Percentiles rank a stretch among this genome's conserved stretches.
Evolutionary conservation across 2,888 invertebrate species (phyloP).

Genomic region (Lobophora halterata): DNA sequence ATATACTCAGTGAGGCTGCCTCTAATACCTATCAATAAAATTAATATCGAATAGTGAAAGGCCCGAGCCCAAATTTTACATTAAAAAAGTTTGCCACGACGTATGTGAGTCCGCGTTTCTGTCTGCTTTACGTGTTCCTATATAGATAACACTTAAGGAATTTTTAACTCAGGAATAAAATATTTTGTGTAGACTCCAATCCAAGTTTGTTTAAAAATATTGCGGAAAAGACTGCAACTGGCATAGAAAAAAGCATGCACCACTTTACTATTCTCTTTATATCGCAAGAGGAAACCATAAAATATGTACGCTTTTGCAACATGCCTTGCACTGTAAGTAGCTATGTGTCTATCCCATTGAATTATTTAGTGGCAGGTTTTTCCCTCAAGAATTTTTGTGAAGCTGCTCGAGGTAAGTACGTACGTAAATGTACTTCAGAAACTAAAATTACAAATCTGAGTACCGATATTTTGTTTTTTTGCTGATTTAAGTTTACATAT

Average conservation of each 20-base stretch:
- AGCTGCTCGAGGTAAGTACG: no score
- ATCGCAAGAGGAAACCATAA: conserved; percentile 18
- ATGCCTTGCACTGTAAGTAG: conserved; percentile 21
- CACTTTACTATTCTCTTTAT: conserved; percentile 29
- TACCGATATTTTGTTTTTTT: no score
- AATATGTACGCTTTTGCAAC: conserved; percentile 25
- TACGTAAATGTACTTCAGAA: no score
- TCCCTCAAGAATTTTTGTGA: conserved; percentile 12
- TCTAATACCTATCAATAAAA: conserved; percentile 50
- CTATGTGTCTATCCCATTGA: conserved; percentile 22
- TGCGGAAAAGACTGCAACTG: conserved; percentile 26
- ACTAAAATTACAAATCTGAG: no score
- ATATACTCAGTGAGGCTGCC: conserved; percentile 67
- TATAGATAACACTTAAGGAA: no score
- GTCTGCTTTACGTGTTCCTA: no score
- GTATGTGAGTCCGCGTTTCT: no score
- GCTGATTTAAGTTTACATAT: no score
- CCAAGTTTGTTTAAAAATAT: conserved; percentile 26
- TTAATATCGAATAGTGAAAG: conserved; percentile 51
- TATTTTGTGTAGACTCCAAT: no score
- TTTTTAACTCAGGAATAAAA: no score
- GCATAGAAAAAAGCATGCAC: conserved; percentile 20
- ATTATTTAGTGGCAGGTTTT: conserved; percentile 16
- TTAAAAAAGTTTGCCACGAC: no score
- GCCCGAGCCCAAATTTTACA: conserved; percentile 34